These are phyloP conservation scores for Acrocyrtus sp. DNA, from an alignment of 2,888 invertebrate genomes.

Conservation along the genomic window DNA sequence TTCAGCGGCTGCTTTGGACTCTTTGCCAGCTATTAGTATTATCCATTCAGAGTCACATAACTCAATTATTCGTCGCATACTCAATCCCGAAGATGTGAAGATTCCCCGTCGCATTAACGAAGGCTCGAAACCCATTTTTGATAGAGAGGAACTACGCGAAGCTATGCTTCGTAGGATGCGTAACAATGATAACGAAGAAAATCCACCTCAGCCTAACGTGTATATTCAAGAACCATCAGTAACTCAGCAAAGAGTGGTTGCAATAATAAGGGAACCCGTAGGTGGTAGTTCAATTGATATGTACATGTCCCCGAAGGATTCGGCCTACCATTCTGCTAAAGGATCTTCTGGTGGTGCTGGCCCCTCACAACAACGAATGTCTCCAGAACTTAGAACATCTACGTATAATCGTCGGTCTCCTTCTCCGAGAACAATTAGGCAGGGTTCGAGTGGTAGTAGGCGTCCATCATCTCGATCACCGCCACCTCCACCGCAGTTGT, in stretches of 20 bases:
- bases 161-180: constrained; percentile 55
- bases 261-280: constrained; percentile 60
- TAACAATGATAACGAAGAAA: constrained; percentile 56
- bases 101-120: constrained; percentile 59
- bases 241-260: constrained; percentile 58
- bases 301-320: constrained; percentile 27
- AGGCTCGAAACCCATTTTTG: constrained; percentile 61
- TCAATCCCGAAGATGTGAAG: constrained; percentile 59
- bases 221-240: constrained; percentile 35
- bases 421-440: constrained; percentile 16
- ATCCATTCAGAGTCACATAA: constrained; percentile 40
- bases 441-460: constrained; percentile 2
- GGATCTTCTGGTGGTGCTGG: background rate
- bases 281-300: constrained; percentile 21
- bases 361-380: constrained; percentile 17
- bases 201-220: constrained; percentile 42
- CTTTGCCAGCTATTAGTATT: constrained; percentile 44
- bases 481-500: constrained; percentile 20
- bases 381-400: constrained; percentile 14
- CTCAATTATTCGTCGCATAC: constrained; percentile 56
- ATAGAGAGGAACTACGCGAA: constrained; percentile 60
- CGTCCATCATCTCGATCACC: constrained; percentile 5
- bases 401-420: constrained; percentile 15
- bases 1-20: background rate
- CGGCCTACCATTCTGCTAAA: constrained; percentile 29